Evolutionary conservation across 2,797 vertebrate species (phyloP), one percentile per base, ranked within the genome.

Genomic region (Coilia nasus): DNA sequence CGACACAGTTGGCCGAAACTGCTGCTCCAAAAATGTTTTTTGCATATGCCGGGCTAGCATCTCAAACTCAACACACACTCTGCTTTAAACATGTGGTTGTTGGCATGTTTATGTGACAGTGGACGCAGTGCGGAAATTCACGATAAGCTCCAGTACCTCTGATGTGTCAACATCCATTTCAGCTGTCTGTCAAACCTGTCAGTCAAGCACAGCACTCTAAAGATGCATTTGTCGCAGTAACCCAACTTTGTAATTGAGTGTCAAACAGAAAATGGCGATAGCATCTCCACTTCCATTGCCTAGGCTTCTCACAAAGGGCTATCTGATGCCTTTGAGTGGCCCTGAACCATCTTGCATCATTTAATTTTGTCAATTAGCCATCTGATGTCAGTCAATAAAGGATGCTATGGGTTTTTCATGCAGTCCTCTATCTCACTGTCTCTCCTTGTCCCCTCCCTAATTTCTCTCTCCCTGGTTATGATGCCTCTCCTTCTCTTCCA

Each of bases 331-430:
- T 78, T 78, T 78, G 71, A 78, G 71, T 44, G 19, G 71, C 71
- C 71, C 41, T 35, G 41, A 21, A 78, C 35, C 71, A 78, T 78
- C 71, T 78, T 41, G 71, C 9, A n/a, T 78, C 31, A 78, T 78
- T 78, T 78, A 31, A 78, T 78, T 78, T 78, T 7, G 4, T 78
- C 71, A 78, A 78, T 78, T 78, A 78, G 71, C 71, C 71, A 78
- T 78, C 71, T 78, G 71, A 78, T 78, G 71, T 54, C 50, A 54
- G 50, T 54, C 50, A 54, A 7, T 3, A 7, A 78, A 41, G 1
- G 17, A 78, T 44, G 17, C 4, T 9, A 1, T 41, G 35, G 71
- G 50, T 54, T 78, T 19, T 21, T 78, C 17, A 78, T 78, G 17
- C 6, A 17, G 19, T 78, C 71, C 71, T 41, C 71, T 41, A 15